Evolutionary conservation across 37 sponge, comb jelly and placozoan genomes (phyloP), one percentile per base, ranked within the genome.

Genomic region (Lycopodina hypogea): DNA sequence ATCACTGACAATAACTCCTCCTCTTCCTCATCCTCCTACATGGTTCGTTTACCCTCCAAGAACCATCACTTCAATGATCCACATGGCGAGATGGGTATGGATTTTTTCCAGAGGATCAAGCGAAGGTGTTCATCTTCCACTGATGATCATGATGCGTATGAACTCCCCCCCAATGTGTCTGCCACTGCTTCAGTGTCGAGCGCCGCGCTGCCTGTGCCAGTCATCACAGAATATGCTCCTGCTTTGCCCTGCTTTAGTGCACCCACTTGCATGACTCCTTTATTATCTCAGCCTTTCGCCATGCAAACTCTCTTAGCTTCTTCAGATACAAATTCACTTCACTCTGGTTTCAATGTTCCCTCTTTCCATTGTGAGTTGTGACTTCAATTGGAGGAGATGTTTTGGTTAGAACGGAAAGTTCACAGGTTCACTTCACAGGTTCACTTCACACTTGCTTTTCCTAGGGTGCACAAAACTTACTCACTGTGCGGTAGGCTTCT

Each of bases 171-270:
- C 32, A 45, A 45, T 12, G 48, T 45, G 48, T 9, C 48, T 9
- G 48, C 48, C 48, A 45, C 9, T 45, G 30, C 66, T 65, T 24
- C 34, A 30, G 66, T 65, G 35, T 65, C 66, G 33, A 65, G 33
- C 30, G 30, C 32, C 4, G 66, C 66, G 4, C 66, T 29, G 35
- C 66, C 66, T 65, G 35, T 65, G 66, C 66, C 66, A 32, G 66
- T 65, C 33, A 65, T 65, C 66, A 65, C 32, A 65, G 66, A 65
- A 65, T 65, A 65, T 32, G 66, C 66, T 65, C 66, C 66, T 32
- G 9, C 35, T 32, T 65, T 65, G 35, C 66, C 66, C 66, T 33
- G 18, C 35, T 65, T 32, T 65, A 65, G 3, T 29, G 11, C 60
- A 45, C 48, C 48, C 4, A 45, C 48, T 12, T 45, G 48, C 28